Evolutionary conservation across 2,113 vertebrate genomes (phyloP).

Genomic region (Hydropotes inermis): DNA sequence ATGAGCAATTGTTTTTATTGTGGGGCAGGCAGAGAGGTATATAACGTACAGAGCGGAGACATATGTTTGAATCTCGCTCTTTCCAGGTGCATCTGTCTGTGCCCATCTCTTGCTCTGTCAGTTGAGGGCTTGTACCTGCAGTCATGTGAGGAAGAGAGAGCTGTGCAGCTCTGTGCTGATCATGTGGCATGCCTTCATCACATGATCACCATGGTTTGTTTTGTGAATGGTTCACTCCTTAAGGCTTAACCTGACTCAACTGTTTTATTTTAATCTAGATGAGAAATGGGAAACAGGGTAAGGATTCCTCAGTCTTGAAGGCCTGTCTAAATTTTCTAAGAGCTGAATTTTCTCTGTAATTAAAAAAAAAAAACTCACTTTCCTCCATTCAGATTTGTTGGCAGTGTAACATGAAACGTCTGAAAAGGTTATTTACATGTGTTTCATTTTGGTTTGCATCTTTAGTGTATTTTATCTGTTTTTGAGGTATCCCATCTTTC

Average conservation of each 20-base stretch:
- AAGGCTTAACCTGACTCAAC: not conserved
- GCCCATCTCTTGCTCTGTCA: not conserved
- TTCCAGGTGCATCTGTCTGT: not conserved
- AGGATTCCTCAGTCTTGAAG: not conserved
- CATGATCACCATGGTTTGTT: not conserved
- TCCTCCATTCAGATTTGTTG: not conserved
- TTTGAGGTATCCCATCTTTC: not conserved
- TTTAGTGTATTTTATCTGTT: not conserved
- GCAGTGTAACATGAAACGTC: not conserved
- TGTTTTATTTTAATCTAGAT: not conserved
- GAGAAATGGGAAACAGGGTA: conserved; percentile 6
- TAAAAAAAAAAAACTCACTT: not conserved
- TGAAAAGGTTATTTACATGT: not conserved
- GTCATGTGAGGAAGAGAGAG: not conserved
- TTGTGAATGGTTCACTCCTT: not conserved
- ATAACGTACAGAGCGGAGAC: not conserved
- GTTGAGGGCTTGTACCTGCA: not conserved
- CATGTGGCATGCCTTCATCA: not conserved
- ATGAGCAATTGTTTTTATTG: not conserved
- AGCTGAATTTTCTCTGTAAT: not conserved
- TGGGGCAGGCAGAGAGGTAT: not conserved
- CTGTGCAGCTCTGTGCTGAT: not conserved
- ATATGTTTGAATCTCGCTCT: not conserved
- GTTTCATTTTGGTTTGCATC: not conserved
- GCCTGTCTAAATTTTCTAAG: not conserved